Conservation (phyloP, 2,888 invertebrate species). For the Tetanocera ferruginea region DNA sequence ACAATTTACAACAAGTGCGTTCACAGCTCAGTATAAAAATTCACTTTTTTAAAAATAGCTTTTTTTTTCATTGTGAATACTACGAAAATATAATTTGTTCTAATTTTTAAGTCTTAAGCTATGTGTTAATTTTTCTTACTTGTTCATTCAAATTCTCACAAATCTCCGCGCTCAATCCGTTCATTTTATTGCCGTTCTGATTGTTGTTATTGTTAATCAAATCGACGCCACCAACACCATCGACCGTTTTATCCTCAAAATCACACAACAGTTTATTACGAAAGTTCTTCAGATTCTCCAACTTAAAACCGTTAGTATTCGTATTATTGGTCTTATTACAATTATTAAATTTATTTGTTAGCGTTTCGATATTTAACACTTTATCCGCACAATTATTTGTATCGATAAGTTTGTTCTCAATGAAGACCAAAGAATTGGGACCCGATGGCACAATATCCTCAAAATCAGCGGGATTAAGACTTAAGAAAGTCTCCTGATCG, state of each 20-base stretch:
- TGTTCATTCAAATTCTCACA: slow-evolving; percentile 70
- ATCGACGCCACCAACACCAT: slow-evolving; percentile 40
- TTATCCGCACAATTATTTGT: slow-evolving; percentile 58
- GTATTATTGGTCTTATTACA: slow-evolving; percentile 66
- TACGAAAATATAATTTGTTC: too few relatives aligned
- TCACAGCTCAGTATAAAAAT: too few relatives aligned
- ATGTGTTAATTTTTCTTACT: slow-evolving; percentile 59
- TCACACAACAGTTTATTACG: slow-evolving; percentile 69
- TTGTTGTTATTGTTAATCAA: slow-evolving; percentile 39
- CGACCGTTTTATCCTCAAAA: slow-evolving; percentile 59
- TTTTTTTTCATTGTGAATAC: too few relatives aligned
- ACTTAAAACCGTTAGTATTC: slow-evolving; percentile 67
- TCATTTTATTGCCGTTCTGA: slow-evolving; percentile 60
- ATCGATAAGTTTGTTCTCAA: slow-evolving; percentile 65
- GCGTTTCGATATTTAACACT: slow-evolving; percentile 63
- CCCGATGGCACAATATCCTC: slow-evolving; percentile 67
- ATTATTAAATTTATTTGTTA: slow-evolving; percentile 65
- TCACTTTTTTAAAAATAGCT: too few relatives aligned
- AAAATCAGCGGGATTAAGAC: slow-evolving; percentile 69
- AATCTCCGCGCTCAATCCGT: slow-evolving; percentile 67
- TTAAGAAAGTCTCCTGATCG: slow-evolving; percentile 69
- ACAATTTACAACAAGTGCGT: too few relatives aligned
- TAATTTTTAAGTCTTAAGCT: too few relatives aligned
- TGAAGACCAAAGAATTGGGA: slow-evolving; percentile 66
- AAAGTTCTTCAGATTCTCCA: slow-evolving; percentile 69